A percentile compares a stretch with the other conserved stretches of the same genome.
Evolutionary conservation across 2,888 invertebrate species (phyloP).

Genomic region (Stenolophus ochropezus): DNA sequence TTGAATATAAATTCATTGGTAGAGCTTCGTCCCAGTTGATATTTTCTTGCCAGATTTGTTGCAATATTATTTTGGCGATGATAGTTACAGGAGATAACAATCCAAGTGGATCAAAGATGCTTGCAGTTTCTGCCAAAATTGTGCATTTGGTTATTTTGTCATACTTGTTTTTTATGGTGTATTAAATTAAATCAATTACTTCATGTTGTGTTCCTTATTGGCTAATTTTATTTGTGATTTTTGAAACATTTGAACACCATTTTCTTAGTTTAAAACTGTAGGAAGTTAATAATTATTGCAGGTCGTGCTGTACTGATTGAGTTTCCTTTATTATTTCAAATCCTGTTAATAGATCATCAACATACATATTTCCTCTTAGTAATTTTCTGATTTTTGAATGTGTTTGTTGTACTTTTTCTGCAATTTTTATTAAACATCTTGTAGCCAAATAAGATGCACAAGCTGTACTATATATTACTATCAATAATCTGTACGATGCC

Average conservation of each 20-base stretch:
- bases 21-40: slow-evolving; percentile 64
- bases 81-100: slow-evolving; percentile 61
- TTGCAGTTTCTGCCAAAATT: slow-evolving; percentile 57
- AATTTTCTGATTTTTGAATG: slow-evolving; percentile 57
- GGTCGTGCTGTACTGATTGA: slow-evolving; percentile 50
- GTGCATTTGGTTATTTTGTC: slow-evolving; percentile 16
- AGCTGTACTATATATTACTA: slow-evolving; percentile 67
- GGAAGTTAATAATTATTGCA: slow-evolving; percentile 53
- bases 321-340: slow-evolving; percentile 61
- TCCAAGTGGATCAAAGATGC: slow-evolving; percentile 63
- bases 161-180: slow-evolving; percentile 23
- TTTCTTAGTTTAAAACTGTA: slow-evolving; percentile 63
- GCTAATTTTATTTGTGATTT: not conserved
- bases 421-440: slow-evolving; percentile 64
- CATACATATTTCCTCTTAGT: slow-evolving; percentile 65
- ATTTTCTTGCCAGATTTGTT: slow-evolving; percentile 62
- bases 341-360: slow-evolving; percentile 66
- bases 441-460: slow-evolving; percentile 63
- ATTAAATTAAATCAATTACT: slow-evolving; percentile 28
- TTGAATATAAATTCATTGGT: slow-evolving; percentile 50
- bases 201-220: not conserved
- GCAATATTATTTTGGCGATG: slow-evolving; percentile 63
- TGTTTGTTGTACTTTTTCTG: slow-evolving; percentile 62
- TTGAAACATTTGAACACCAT: slow-evolving; percentile 63
- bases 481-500: slow-evolving; percentile 62